These are phyloP conservation scores for Radopholus similis DNA, from an alignment of 1,140 invertebrate species.

Conservation along the genomic window DNA sequence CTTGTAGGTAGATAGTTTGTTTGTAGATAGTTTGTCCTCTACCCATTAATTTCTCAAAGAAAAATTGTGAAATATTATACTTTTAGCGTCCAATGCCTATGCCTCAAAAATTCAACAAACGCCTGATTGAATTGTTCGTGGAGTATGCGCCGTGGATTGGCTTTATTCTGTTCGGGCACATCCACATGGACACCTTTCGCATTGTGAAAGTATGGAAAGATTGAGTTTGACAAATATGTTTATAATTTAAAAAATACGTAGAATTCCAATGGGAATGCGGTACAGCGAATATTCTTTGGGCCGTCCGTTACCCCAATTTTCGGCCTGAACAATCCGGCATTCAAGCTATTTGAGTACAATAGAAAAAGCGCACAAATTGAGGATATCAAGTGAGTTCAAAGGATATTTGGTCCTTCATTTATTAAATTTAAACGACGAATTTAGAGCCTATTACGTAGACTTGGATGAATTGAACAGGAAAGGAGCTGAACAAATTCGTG, in stretches of 20 bases:
- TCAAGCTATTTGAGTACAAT: conserved; percentile 34
- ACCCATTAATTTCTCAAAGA: neutral
- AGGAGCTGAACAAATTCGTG: conserved; percentile 20
- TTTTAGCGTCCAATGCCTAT: conserved; percentile 40
- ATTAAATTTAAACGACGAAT: neutral
- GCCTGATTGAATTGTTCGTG: conserved; percentile 40
- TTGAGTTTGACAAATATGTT: neutral
- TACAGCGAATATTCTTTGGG: conserved; percentile 17
- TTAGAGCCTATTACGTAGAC: conserved; percentile 45
- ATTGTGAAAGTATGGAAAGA: conserved; percentile 34
- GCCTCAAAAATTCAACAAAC: conserved; percentile 47
- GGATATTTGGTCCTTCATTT: too few species aligned
- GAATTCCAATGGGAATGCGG: conserved; percentile 4
- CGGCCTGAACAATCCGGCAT: conserved; percentile 24
- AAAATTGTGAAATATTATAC: too few species aligned
- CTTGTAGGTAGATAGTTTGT: too few species aligned
- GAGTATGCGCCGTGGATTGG: conserved; percentile 40
- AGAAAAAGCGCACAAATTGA: conserved; percentile 12
- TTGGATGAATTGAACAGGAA: conserved; percentile 35
- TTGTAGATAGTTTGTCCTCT: too few species aligned
- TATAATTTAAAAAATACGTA: neutral
- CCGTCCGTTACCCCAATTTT: conserved; percentile 35
- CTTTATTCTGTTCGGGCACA: conserved; percentile 55
- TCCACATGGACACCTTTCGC: conserved; percentile 54
- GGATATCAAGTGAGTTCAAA: conserved; percentile 35